These are phyloP conservation scores for Okapia johnstoni DNA, from an alignment of 2,113 vertebrate genomes.

Conservation along the genomic window DNA sequence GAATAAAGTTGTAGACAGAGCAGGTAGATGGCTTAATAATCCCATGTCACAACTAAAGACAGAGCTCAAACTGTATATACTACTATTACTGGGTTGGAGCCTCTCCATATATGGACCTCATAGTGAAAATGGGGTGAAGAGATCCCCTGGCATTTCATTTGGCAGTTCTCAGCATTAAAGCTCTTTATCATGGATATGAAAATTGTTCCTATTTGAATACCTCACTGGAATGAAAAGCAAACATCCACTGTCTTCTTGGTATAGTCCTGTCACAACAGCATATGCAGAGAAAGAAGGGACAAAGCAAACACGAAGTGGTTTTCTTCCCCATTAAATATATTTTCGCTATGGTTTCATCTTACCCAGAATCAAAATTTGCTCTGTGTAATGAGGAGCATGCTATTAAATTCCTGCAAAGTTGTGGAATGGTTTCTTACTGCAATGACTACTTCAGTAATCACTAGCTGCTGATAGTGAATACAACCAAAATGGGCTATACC, in stretches of 20 bases:
- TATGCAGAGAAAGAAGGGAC: background rate
- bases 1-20: background rate
- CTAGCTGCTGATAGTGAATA: constrained; percentile 16
- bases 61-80: background rate
- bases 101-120: background rate
- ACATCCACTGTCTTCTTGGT: background rate
- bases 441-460: constrained; percentile 22
- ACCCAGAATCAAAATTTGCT: constrained; percentile 24
- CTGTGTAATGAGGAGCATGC: background rate
- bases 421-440: background rate
- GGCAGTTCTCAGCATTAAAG: background rate
- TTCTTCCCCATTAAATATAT: background rate
- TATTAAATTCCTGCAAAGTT: background rate
- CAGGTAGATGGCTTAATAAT: background rate
- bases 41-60: background rate
- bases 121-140: background rate
- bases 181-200: background rate
- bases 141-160: background rate
- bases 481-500: background rate
- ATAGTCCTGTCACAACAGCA: background rate
- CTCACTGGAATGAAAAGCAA: background rate
- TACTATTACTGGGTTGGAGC: background rate
- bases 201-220: background rate
- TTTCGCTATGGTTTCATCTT: constrained; percentile 40
- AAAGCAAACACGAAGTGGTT: background rate